These are phyloP conservation scores for Stichopus horrens DNA, from an alignment of 53 echinoderm and acorn worm species.

Conservation along the genomic window DNA sequence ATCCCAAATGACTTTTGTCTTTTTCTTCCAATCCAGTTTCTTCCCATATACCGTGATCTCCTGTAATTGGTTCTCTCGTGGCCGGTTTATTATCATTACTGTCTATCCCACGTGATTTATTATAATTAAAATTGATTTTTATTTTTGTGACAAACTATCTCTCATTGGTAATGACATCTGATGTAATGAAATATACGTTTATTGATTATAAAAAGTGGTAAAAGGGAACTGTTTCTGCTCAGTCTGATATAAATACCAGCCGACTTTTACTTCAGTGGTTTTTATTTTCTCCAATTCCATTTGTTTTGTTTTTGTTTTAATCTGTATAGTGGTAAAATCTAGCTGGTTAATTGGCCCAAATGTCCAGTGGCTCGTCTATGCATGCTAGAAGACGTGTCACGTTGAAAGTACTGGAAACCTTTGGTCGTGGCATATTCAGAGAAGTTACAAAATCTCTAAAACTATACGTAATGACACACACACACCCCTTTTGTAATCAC, in stretches of 20 bases:
- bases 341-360: background rate
- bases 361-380: background rate
- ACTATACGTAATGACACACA: too few relatives aligned
- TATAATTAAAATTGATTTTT: constrained; percentile 17
- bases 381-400: too few relatives aligned
- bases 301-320: background rate
- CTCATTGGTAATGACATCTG: background rate
- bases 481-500: too few relatives aligned
- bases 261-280: too few relatives aligned
- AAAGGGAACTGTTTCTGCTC: background rate
- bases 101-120: background rate
- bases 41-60: background rate
- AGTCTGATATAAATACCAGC: too few relatives aligned
- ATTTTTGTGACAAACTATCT: background rate
- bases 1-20: too few relatives aligned
- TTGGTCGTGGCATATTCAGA: too few relatives aligned
- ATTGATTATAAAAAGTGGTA: background rate
- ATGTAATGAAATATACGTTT: background rate
- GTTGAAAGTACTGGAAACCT: too few relatives aligned
- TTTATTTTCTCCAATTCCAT: too few relatives aligned
- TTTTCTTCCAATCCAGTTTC: background rate
- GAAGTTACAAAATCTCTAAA: too few relatives aligned
- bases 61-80: constrained; percentile 3
- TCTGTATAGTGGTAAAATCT: background rate
- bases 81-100: constrained; percentile 11